Evolutionary conservation across 2,797 vertebrate genomes (phyloP), one percentile per base, ranked within the genome.

Genomic region (Aphelocoma californica): DNA sequence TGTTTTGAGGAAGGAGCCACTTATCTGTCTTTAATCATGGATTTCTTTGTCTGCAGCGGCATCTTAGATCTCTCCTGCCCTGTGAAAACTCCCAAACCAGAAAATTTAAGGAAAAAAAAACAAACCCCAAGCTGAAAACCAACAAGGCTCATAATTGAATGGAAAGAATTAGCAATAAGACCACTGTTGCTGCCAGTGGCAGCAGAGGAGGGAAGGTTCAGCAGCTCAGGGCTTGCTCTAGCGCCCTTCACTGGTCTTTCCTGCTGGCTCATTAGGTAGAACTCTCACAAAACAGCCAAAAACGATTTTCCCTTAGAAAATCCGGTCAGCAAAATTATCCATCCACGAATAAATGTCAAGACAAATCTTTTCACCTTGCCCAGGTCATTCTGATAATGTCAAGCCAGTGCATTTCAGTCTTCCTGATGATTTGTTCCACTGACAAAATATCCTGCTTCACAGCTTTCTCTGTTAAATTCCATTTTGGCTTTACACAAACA

Each of bases 281-380:
- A 80, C 32, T 19, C 40, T 86, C 62, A 70, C 56, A 67, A 84
- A 90, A 79, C 62, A 90, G 38, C 50, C 12, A 58, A 79, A 93
- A 92, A 8, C 0, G 0, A 14, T 70, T 92, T 92, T 32, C 44
- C 19, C 36, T 62, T 44, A 79, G 78, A 92, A 95, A 96, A 93
- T 60, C 36, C 5, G 0, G 79, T 93, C 70, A 92, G 54, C 44
- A 73, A 72, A 96, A 93, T 88, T 90, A 84, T 88, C 87, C 79
- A 83, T 74, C 74, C 84, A 85, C 1, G 1, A 92, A 60, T 31
- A 93, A 77, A 81, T 91, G 93, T 94, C 96, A 95, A 89, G 61
- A 90, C 56, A 81, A 80, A 90, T 92, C 83, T 90, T 79, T 84
- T 88, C 88, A 82, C 81, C 78, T 89, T 87, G 62, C 40, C 70